Conservation (phyloP, 2,113 vertebrate species). For the Gambusia holbrooki region DNA sequence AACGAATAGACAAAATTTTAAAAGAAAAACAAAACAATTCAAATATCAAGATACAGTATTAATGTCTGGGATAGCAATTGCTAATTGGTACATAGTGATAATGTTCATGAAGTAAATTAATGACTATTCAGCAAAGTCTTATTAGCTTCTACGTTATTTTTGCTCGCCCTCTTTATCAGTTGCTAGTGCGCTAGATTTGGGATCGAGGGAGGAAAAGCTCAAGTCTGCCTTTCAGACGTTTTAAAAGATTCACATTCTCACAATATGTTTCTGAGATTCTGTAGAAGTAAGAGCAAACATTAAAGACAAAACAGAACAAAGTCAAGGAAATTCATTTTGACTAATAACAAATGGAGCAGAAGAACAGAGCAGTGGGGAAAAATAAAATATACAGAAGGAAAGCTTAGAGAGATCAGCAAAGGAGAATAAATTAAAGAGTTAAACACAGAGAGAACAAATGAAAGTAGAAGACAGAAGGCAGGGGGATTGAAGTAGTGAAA, state of each 20-base stretch:
- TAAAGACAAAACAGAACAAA: slow-evolving; percentile 12
- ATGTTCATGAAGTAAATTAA: background rate
- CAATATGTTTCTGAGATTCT: slow-evolving; percentile 73
- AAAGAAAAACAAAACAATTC: no score
- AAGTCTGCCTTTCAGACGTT: slow-evolving; percentile 67
- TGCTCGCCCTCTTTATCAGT: slow-evolving; percentile 78
- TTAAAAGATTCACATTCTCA: slow-evolving; percentile 84
- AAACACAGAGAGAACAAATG: slow-evolving; percentile 16
- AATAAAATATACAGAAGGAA: slow-evolving; percentile 8
- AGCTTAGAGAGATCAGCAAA: slow-evolving; percentile 9
- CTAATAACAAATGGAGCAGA: slow-evolving; percentile 3
- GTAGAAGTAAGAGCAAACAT: slow-evolving; percentile 27
- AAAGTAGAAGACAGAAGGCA: background rate
- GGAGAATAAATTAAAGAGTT: slow-evolving; percentile 23
- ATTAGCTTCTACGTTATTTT: background rate
- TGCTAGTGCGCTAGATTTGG: slow-evolving; percentile 75
- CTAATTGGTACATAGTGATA: background rate
- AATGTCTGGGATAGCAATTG: no score
- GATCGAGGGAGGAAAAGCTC: slow-evolving; percentile 76
- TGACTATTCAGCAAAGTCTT: background rate
- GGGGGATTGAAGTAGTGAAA: background rate
- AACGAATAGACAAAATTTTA: no score
- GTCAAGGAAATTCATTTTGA: background rate
- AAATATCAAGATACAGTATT: no score
- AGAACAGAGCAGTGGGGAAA: background rate